Base-by-base conservation (phyloP, 2,797 vertebrate species). In the Tarsius wallacei region DNA sequence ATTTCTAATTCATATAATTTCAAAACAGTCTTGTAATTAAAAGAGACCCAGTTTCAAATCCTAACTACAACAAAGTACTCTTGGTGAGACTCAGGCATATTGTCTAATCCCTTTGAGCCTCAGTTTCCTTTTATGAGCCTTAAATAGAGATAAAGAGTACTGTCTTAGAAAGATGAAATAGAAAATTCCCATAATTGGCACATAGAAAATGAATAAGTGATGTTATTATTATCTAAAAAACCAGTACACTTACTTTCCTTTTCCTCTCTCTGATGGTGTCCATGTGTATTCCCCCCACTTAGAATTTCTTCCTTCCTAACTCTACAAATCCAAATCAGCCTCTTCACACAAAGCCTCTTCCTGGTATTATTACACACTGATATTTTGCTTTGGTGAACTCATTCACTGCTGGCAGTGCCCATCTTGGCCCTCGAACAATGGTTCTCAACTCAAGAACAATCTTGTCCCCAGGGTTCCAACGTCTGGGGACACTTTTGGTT, bases 31-130 rank as follows among this genome's bases (percentile, higher is more conserved):
- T 86, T 42, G 59, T 31, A 90, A 90, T 36, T 76, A 73, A 53
- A 73, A 85, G 55, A 91, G 24, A 83, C 31, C 8, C 1, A 64
- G 42, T 87, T 91, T 80, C 80, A 76, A 89, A 91, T 68, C 24
- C 42, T 66, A 42, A 91, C 33, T 24, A 24, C 3, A 59, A 49
- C 47, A 86, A 42, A 17, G 28, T 42, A 26, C 59, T n/a, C 36
- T 13, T 4, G 0, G 53, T 13, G 51, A 88, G 36, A 31, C 47
- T 21, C 24, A 13, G 64, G 24, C 47, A 7, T 16, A 33, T 0
- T n/a, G 33, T 51, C 53, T 83, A 80, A 71, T 76, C 63, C 61
- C 19, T 74, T 3, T 2, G 17, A 81, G 28, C 11, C 55, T 80
- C 64, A 36, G 57, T 80, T 61, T 91, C 33, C 55, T 83, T 91